These are phyloP conservation scores for Crenichthys baileyi DNA, from an alignment of 2,797 vertebrate genomes.

Conservation along the genomic window DNA sequence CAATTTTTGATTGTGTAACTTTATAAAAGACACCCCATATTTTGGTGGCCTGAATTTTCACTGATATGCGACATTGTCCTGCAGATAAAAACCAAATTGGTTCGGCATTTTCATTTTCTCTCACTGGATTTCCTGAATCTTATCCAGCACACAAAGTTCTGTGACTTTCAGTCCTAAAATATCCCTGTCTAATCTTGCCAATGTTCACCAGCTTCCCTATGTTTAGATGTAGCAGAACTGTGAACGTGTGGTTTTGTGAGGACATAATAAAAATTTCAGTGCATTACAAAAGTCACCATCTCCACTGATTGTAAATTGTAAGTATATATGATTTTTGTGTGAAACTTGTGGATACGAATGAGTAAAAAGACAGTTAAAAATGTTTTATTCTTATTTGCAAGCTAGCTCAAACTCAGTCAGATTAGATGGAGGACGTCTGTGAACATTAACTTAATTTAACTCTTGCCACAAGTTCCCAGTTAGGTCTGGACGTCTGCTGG, in stretches of 20 bases:
- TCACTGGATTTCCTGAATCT: background rate
- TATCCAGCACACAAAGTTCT: slow-evolving; percentile 3
- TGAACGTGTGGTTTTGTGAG: slow-evolving; percentile 44
- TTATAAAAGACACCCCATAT: no score
- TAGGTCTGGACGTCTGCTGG: no score
- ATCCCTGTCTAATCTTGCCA: background rate
- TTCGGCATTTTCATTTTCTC: background rate
- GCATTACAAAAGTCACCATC: background rate
- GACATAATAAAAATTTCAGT: slow-evolving; percentile 39
- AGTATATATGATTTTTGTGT: background rate
- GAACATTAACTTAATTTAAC: no score
- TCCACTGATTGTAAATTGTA: background rate
- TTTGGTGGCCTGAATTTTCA: slow-evolving; percentile 9
- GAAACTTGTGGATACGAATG: background rate
- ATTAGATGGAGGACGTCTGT: no score
- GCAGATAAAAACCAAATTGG: background rate
- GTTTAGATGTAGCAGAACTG: slow-evolving; percentile 53
- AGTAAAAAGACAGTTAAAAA: background rate
- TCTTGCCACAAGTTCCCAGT: no score
- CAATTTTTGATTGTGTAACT: no score
- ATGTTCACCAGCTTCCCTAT: slow-evolving; percentile 27
- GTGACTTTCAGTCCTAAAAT: background rate
- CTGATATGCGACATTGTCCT: slow-evolving; percentile 9
- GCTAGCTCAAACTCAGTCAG: no score
- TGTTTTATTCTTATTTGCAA: background rate